These are phyloP conservation scores for Calycopis cecrops DNA, from an alignment of 1,140 invertebrate species.

Conservation along the genomic window DNA sequence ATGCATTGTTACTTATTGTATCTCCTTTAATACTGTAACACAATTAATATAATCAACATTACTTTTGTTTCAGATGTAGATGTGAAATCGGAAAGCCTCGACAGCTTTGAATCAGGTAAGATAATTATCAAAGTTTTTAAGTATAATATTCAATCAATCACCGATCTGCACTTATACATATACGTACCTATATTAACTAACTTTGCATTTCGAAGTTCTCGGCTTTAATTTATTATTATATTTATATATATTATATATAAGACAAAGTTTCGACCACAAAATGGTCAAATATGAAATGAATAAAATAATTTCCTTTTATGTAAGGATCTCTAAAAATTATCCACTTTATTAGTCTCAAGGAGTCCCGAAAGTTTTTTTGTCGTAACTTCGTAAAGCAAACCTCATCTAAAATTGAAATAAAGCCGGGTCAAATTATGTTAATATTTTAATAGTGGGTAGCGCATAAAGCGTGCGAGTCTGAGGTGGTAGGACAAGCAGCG, in stretches of 20 bases:
- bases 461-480: constrained; percentile 46
- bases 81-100: constrained; percentile 67
- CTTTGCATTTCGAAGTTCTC: too few relatives aligned
- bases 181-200: too few relatives aligned
- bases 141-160: too few relatives aligned
- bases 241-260: too few relatives aligned
- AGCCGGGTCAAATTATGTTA: constrained; percentile 29
- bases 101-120: constrained; percentile 71
- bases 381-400: neutral
- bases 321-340: too few relatives aligned
- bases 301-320: too few relatives aligned
- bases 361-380: neutral
- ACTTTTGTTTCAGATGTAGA: constrained; percentile 62
- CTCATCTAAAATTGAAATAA: constrained; percentile 13
- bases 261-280: too few relatives aligned
- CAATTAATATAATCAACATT: neutral
- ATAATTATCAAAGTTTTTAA: too few relatives aligned
- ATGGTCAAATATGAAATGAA: too few relatives aligned
- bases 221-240: too few relatives aligned
- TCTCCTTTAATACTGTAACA: neutral
- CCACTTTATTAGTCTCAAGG: too few relatives aligned
- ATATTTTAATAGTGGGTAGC: constrained; percentile 63
- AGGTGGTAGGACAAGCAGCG: constrained; percentile 38
- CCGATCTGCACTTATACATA: too few relatives aligned
- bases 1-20: neutral